Evolutionary conservation across 1,140 invertebrate species (phyloP).

Genomic region (Tyrophagus putrescentiae): DNA sequence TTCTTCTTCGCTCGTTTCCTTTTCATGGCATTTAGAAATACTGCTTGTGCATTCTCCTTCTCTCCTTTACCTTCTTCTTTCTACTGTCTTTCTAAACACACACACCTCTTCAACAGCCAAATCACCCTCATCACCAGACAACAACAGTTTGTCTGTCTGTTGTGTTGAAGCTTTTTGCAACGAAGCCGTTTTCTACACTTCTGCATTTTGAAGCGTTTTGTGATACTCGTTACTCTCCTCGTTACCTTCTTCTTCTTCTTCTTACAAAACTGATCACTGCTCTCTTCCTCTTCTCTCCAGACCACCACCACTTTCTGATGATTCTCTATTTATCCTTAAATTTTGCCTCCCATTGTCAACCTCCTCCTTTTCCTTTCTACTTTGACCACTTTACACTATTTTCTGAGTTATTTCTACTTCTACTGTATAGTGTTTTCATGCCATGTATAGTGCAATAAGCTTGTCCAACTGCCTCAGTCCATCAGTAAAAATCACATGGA

Average conservation of each 20-base stretch:
- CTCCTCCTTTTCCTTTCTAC: too few relatives aligned
- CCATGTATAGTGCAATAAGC: not conserved
- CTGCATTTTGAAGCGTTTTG: not conserved
- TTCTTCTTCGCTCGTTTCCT: not conserved
- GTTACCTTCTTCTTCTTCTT: too few relatives aligned
- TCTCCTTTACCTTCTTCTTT: not conserved
- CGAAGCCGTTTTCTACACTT: not conserved
- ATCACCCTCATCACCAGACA: too few relatives aligned
- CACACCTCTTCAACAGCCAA: too few relatives aligned
- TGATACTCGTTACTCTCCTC: constrained; percentile 6
- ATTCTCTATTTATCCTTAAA: not conserved
- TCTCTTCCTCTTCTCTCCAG: too few relatives aligned
- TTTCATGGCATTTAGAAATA: not conserved
- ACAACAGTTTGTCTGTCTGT: too few relatives aligned
- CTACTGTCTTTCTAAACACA: not conserved
- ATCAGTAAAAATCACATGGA: not conserved
- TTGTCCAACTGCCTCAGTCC: constrained; percentile 10
- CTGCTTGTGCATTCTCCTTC: not conserved
- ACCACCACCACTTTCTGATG: not conserved
- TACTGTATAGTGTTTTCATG: not conserved
- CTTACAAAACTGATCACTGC: too few relatives aligned
- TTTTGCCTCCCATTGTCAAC: not conserved
- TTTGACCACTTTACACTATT: constrained; percentile 12
- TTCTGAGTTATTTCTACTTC: too few relatives aligned
- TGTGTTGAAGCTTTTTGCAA: too few relatives aligned